Percentiles rank a stretch among this genome's conserved stretches.
phyloP scores from a whole-genome alignment of 2,888 invertebrate genomes.

The Heliconius ismenius region DNA sequence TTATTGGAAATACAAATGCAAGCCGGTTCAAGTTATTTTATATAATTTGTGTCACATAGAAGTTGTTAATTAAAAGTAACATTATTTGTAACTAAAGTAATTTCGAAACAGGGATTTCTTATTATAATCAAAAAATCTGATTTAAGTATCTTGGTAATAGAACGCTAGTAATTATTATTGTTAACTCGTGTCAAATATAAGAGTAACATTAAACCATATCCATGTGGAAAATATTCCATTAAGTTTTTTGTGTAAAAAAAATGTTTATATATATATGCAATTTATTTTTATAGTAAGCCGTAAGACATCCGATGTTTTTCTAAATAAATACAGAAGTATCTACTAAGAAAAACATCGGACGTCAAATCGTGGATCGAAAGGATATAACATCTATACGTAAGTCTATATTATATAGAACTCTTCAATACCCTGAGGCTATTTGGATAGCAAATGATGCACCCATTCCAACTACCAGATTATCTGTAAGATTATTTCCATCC shows the following conservation, averaged over 20 bases:
- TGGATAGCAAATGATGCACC: constrained; percentile 77
- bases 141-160: neutral
- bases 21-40: neutral
- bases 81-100: neutral
- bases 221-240: neutral
- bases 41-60: neutral
- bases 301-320: no score
- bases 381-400: constrained; percentile 19
- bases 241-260: no score
- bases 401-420: constrained; percentile 27
- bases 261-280: no score
- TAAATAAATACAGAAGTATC: no score
- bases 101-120: no score
- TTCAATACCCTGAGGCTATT: constrained; percentile 63
- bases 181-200: neutral
- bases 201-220: neutral
- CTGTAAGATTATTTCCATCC: constrained; percentile 66
- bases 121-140: neutral
- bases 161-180: neutral
- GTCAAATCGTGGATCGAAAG: neutral
- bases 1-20: neutral
- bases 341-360: neutral
- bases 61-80: neutral
- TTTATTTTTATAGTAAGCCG: neutral
- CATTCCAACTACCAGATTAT: constrained; percentile 65